Evolutionary conservation across 2,797 vertebrate species (phyloP), one percentile per base, ranked within the genome.

Genomic region (Orientallactaga sibirica): DNA sequence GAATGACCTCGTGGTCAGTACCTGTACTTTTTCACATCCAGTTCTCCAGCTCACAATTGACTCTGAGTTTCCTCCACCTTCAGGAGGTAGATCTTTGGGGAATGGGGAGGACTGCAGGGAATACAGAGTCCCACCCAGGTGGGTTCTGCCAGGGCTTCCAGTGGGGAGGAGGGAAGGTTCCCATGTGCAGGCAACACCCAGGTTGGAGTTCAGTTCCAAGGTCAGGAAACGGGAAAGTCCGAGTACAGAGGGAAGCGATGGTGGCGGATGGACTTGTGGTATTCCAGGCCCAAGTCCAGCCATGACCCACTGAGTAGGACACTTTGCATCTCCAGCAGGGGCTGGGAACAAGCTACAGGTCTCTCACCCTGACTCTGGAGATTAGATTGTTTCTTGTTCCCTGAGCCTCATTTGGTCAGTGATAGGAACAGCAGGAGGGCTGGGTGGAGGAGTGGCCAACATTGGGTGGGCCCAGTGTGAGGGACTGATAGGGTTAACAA

Each of bases 401-500:
- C 64, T 22, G 81, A 33, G 58, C 37, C n/a, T 71, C 24, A 2
- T 16, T 55, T 78, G 80, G 64, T 78, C 64, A 9, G 68, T 12
- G 58, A 4, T 79, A 1, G 11, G 91, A 48, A 27, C 33, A 37
- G 74, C 67, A 12, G n/a, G 48, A 48, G n/a, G 81, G 16, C 25
- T 5, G 16, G 33, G 20, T 24, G 20, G 37, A 80, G 75, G 88
- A 2, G 64, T 1, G 25, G 43, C 7, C 1, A 4, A 62, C 7
- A 9, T 77, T 27, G 55, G 92, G 92, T 64, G 6, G 86, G 43
- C 68, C 83, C 33, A 6, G 88, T 0, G 25, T 2, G 11, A 95
- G 95, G 95, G 48, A 92, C 82, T 5, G 74, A 94, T 58, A 92
- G 97, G 95, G 95, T 96, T 96, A 96, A 96, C 22, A 4, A 67